These are phyloP conservation scores for Eulemur mongoz DNA, from an alignment of 2,797 vertebrate genomes.

Conservation along the genomic window DNA sequence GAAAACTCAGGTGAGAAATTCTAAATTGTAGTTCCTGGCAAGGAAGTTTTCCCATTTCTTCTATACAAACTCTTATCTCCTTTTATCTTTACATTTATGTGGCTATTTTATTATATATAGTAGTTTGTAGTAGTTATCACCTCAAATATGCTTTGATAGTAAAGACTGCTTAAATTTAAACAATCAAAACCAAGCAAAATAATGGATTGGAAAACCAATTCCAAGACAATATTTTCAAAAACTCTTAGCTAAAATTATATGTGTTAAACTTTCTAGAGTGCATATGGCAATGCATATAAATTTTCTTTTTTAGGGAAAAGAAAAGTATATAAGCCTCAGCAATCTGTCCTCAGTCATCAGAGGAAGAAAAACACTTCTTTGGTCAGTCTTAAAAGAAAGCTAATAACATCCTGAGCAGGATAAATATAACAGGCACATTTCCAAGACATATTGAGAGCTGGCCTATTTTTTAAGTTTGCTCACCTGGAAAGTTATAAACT, in stretches of 20 bases:
- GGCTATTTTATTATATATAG: background rate
- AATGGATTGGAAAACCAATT: background rate
- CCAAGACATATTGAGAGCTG: background rate
- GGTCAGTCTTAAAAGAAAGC: background rate
- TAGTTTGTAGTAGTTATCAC: background rate
- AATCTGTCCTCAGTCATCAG: background rate
- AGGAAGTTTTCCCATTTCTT: background rate
- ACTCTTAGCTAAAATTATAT: background rate
- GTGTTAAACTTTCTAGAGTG: background rate
- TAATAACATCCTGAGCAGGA: background rate
- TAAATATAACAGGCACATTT: background rate
- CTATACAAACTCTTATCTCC: background rate
- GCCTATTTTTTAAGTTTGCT: background rate
- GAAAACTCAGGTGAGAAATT: background rate
- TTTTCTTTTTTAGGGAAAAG: background rate
- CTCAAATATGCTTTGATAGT: background rate
- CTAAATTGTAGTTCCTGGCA: background rate
- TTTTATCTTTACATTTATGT: background rate
- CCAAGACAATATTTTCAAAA: background rate
- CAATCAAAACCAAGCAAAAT: background rate
- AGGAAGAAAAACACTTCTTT: background rate
- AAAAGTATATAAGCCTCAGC: background rate
- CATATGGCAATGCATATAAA: background rate
- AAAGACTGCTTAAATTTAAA: background rate
- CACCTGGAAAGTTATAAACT: background rate